phyloP scores from a whole-genome alignment of 2,888 invertebrate species.

The Notodonta ziczac region DNA sequence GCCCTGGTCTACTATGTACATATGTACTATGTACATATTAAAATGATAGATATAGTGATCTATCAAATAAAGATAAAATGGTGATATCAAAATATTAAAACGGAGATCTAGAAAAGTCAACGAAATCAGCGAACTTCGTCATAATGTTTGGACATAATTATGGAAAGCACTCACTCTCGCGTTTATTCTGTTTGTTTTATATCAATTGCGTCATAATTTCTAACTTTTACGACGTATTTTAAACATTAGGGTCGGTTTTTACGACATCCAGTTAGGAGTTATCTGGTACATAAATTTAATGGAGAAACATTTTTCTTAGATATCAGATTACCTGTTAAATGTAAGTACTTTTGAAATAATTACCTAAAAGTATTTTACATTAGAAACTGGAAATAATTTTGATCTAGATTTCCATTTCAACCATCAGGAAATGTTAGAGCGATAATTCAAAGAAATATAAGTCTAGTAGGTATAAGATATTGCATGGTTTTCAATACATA shows the following conservation, averaged over 20 bases:
- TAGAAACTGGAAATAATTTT: too few species aligned
- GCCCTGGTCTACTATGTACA: too few species aligned
- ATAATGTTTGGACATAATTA: constrained; percentile 26
- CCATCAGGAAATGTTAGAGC: too few species aligned
- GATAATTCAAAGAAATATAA: too few species aligned
- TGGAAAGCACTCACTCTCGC: constrained; percentile 22
- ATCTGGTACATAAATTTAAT: not conserved
- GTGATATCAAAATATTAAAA: constrained; percentile 12
- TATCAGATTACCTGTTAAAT: not conserved
- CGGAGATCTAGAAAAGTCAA: constrained; percentile 23
- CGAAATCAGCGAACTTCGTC: constrained; percentile 23
- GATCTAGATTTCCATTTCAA: too few species aligned
- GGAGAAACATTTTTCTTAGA: not conserved
- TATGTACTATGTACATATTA: too few species aligned
- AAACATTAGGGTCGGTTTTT: not conserved
- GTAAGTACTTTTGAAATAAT: not conserved
- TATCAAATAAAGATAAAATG: too few species aligned
- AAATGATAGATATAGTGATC: too few species aligned
- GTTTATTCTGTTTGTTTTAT: constrained; percentile 14
- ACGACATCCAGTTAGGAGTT: constrained; percentile 4
- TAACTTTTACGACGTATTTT: constrained; percentile 6
- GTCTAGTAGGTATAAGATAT: too few species aligned
- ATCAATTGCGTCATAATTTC: constrained; percentile 3
- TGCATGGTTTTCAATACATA: too few species aligned
- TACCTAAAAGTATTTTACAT: too few species aligned